Evolutionary conservation across 2,888 invertebrate genomes (phyloP), one percentile per base, ranked within the genome.

Genomic region (Aethes cnicana): DNA sequence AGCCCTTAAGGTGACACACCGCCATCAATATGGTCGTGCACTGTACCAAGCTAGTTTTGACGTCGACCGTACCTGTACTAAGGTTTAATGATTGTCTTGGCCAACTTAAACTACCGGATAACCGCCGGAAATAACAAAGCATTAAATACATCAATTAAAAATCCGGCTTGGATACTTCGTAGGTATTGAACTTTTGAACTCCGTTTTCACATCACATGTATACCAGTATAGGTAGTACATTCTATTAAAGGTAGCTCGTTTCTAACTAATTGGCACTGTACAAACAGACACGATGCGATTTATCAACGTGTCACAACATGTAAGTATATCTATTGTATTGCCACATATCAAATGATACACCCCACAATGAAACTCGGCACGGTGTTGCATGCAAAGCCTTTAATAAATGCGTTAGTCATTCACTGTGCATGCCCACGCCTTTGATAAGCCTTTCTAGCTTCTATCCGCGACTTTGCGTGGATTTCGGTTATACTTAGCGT

Each of bases 281-380:
- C 37, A 32, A 6, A 16, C 44, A 52, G 30, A 37, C 25, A 18
- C 37, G 44, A 36, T 17, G 44, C 37, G 44, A 37, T 46, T 33
- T 46, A 44, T 52, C 52, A 43, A 32, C 32, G 37, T 52, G 52
- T 46, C 52, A 44, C 52, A 52, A 52, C 37, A 44, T 52, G 32
- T 20, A 32, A 32, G 50, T 30, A 37, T 26, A 39, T 39, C 44
- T 52, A 52, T 52, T 52, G 44, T 39, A 26, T 46, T 46, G 44
- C 44, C 52, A 44, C 23, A 52, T 26, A 11, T 25, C 37, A 32
- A 52, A 44, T 39, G 32, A 33, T 46, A 52, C 25, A 37, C 21
- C n/a, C 18, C 18, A 30, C 42, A 42, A 32, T 47, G 5, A 33
- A 25, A 12, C 8, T 4, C 26, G 5, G 17, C 46, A 26, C 26